Evolutionary conservation across 1,140 invertebrate genomes (phyloP), one percentile per base, ranked within the genome.

Genomic region (Formica selysi): DNA sequence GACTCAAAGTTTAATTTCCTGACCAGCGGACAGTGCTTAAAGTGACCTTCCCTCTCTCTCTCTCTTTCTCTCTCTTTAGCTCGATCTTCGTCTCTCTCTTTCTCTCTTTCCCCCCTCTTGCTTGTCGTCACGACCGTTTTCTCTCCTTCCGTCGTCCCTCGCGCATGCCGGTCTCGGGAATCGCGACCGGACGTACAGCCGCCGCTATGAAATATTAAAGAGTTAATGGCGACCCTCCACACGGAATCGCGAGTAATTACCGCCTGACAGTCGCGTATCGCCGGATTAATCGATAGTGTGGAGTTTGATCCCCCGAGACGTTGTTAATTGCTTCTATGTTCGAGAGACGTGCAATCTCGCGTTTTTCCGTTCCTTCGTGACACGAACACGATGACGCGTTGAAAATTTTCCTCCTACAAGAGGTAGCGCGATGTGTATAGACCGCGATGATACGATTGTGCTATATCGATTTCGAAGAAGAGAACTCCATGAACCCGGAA

Each of bases 1-100:
- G 91, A 88, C 91, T 94, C 91, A 93, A 93, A 94, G 93, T 94
- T 95, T 94, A 95, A 95, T 95, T 95, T 95, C 93, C 94, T 94
- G 92, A 91, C 88, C 91, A 91, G 88, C 90, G 91, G 92, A 91
- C 91, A 92, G 91, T 92, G 90, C 91, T 94, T 93, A 93, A 92
- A 93, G 91, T 91, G 92, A 91, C 91, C 90, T 61, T 74, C 81
- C 26, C 79, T 84, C 67, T 57, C 32, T 51, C 74, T 54, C 26
- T 44, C 4, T 26, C 2, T 51, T 38, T 51, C 26, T 74, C 26
- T 44, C 57, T 44, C 32, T 57, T 36, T 57, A 19, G 65, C 36
- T 54, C 41, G n/a, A 11, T 68, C 16, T 62, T n/a, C 48, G 16
- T 44, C 41, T 22, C 22, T 22, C 44, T 71, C 41, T 44, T 22